Evolutionary conservation across 1,140 invertebrate genomes (phyloP).

Genomic region (Drosophila simulans): DNA sequence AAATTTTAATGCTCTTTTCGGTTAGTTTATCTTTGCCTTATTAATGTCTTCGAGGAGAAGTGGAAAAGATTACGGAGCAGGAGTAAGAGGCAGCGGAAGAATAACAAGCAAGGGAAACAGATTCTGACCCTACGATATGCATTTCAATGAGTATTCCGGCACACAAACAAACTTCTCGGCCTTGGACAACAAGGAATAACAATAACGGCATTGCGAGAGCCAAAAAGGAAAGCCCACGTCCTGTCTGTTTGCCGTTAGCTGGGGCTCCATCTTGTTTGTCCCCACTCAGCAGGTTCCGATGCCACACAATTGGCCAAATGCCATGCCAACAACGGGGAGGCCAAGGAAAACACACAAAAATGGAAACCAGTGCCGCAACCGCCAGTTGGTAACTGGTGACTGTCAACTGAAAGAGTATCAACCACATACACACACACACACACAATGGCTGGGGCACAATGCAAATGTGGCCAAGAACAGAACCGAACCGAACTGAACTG

Average conservation of each 20-base stretch:
- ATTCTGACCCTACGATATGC: conserved; percentile 35
- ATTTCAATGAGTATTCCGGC: conserved; percentile 33
- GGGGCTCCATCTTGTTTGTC: conserved; percentile 36
- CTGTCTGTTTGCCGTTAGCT: conserved; percentile 1
- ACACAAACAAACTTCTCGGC: conserved; percentile 20
- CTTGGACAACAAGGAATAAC: conserved; percentile 43
- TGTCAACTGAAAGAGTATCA: conserved; percentile 50
- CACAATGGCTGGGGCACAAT: conserved; percentile 32
- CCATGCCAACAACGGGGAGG: conserved; percentile 39
- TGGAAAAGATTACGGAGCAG: conserved; percentile 6
- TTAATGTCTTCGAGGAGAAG: conserved; percentile 42
- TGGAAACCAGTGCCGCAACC: conserved; percentile 57
- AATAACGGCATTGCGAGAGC: conserved; percentile 30
- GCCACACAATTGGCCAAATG: conserved; percentile 60
- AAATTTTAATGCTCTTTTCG: conserved; percentile 64
- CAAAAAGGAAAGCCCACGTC: conserved; percentile 29
- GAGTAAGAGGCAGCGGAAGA: not conserved
- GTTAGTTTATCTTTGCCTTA: conserved; percentile 42
- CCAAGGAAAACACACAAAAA: conserved; percentile 53
- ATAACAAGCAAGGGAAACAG: not conserved
- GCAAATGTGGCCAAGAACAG: conserved; percentile 37
- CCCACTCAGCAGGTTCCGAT: conserved; percentile 47
- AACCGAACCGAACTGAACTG: no score
- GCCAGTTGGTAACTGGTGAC: conserved; percentile 41
- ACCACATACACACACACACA: conserved; percentile 22